phyloP scores from a whole-genome alignment of 2,113 vertebrate species.

The Pholis gunnellus region DNA sequence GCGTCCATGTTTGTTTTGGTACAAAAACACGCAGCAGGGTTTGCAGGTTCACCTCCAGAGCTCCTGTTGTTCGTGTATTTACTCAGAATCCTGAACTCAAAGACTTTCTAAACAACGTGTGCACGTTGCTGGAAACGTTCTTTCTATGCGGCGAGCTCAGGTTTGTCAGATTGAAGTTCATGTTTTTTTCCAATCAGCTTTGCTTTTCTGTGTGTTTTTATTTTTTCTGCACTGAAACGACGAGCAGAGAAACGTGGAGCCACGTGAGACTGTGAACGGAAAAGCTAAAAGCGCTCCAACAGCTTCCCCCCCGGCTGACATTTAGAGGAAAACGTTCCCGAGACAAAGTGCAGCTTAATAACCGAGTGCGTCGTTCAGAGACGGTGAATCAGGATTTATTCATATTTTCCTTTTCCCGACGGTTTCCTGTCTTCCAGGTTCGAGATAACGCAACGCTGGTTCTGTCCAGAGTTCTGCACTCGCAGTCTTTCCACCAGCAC shows the following conservation, averaged over 20 bases:
- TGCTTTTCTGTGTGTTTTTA: slow-evolving; percentile 15
- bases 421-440: slow-evolving; percentile 82
- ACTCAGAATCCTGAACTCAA: too few species aligned
- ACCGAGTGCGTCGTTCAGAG: background rate
- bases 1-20: too few species aligned
- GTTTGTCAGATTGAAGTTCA: background rate
- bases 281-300: slow-evolving; percentile 4
- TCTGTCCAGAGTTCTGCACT: slow-evolving; percentile 91
- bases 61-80: too few species aligned
- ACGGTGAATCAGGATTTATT: background rate
- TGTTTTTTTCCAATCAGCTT: background rate
- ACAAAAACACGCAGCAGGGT: background rate
- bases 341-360: too few species aligned
- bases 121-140: background rate
- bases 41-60: too few species aligned
- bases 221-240: too few species aligned
- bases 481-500: slow-evolving; percentile 93
- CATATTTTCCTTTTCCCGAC: background rate
- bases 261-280: slow-evolving; percentile 18
- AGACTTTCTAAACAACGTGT: background rate
- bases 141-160: background rate
- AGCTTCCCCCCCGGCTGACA: background rate
- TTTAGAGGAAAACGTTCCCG: slow-evolving; percentile 15
- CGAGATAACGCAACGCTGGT: slow-evolving; percentile 93
- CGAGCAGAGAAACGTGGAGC: slow-evolving; percentile 32